A percentile compares a stretch with the other conserved stretches of the same genome.
Conservation (phyloP, 2,113 vertebrate species). For the Equus przewalskii region DNA sequence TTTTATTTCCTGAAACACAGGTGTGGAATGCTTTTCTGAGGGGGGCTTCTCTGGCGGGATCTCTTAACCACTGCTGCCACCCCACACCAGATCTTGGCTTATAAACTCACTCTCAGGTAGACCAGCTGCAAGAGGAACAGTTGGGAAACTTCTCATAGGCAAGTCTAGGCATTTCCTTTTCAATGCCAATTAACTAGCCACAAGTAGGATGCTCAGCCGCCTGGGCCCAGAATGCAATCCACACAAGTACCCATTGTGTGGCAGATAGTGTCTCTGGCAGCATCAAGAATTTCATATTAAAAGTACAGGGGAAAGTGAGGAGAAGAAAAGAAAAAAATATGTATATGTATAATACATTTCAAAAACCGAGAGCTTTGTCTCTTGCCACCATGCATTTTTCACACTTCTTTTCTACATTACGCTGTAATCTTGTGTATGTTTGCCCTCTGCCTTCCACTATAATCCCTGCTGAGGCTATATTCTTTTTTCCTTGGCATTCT, state of each 20-base stretch:
- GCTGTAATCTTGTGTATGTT: slow-evolving; percentile 75
- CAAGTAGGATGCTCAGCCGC: slow-evolving; percentile 82
- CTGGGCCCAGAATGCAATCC: slow-evolving; percentile 80
- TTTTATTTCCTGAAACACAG: slow-evolving; percentile 83
- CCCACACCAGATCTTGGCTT: slow-evolving; percentile 82
- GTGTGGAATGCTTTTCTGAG: slow-evolving; percentile 71
- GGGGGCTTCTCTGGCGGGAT: slow-evolving; percentile 71
- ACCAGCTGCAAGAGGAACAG: slow-evolving; percentile 84
- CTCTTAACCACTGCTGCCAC: slow-evolving; percentile 67
- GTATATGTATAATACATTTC: background rate
- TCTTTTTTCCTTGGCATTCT: background rate
- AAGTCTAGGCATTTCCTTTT: slow-evolving; percentile 86
- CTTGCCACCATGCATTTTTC: background rate
- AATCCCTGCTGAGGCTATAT: slow-evolving; percentile 21
- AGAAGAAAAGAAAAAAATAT: background rate
- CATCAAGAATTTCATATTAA: slow-evolving; percentile 83
- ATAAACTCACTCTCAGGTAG: slow-evolving; percentile 72
- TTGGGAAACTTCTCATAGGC: slow-evolving; percentile 83
- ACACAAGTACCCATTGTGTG: slow-evolving; percentile 82
- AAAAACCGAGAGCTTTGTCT: slow-evolving; percentile 7
- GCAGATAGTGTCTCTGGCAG: slow-evolving; percentile 81
- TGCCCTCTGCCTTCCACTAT: slow-evolving; percentile 78
- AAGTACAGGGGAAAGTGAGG: slow-evolving; percentile 47
- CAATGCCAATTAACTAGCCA: slow-evolving; percentile 87
- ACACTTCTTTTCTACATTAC: slow-evolving; percentile 43